Evolutionary conservation across 2,113 vertebrate genomes (phyloP), one percentile per base, ranked within the genome.

Genomic region (Aspiorhynchus laticeps): DNA sequence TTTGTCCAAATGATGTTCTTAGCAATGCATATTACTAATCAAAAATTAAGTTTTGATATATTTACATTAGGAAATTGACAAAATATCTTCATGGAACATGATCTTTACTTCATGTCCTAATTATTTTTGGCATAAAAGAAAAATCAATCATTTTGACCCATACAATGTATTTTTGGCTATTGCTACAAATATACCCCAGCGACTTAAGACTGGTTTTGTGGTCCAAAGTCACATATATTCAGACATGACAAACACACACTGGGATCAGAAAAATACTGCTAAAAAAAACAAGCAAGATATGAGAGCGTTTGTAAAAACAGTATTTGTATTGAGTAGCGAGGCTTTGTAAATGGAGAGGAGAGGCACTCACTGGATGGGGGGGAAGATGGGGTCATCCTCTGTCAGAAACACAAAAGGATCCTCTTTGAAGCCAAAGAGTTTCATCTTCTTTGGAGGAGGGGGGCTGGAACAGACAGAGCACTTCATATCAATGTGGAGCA

Each of bases 351-450:
- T 53, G 33, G 41, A 80, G 75, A 69, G 83, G 74, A 81, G 38
- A 38, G 17, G 43, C 75, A 43, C 97, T 96, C 94, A 99, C 98
- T 98, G 95, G 87, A 99, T 98, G 71, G 96, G 94, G 41, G 91
- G 94, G 84, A 99, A 98, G 43, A 99, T 93, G 0, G 98, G 97
- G 91, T 99, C 98, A 0, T 98, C 96, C 85, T 96, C 97, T 12
- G 96, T 96, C 3, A 99, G 95, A 90, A 99, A 99, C 74, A 99
- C 98, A 95, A 99, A 99, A 0, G 98, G 98, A 85, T 99, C 98
- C 95, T 99, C 98, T 92, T 99, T 99, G 92, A 98, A 99, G 33
- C 98, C 98, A 93, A 97, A 98, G 84, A 99, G 86, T 90, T 95
- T 98, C 97, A 98, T 97, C 94, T 96, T 99, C 94, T 99, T 99